These are phyloP conservation scores for Alviniconcha marisindica DNA, from an alignment of 1,140 invertebrate species.

Conservation along the genomic window DNA sequence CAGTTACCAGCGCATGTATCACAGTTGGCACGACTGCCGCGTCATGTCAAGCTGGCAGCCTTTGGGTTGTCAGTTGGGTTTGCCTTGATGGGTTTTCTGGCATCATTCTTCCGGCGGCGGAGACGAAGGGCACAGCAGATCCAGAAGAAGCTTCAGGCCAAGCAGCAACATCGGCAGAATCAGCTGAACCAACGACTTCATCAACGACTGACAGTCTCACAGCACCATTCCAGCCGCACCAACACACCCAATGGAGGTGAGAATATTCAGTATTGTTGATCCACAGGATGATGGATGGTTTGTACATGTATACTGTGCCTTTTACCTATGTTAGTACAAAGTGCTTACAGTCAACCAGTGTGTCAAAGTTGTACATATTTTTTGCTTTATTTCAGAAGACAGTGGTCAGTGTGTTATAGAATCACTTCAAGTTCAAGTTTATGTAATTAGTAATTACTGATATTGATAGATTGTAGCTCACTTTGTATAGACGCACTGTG, in stretches of 20 bases:
- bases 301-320: too few species aligned
- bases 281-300: too few species aligned
- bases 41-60: conserved; percentile 62
- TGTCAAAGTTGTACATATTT: too few species aligned
- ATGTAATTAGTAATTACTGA: too few species aligned
- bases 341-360: too few species aligned
- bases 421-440: too few species aligned
- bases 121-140: conserved; percentile 42
- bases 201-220: background rate
- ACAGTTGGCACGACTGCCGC: conserved; percentile 38
- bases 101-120: conserved; percentile 56
- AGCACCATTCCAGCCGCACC: conserved; percentile 2
- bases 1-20: conserved; percentile 35
- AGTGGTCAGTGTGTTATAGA: too few species aligned
- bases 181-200: conserved; percentile 29
- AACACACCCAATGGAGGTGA: conserved; percentile 46
- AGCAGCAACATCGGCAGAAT: conserved; percentile 43
- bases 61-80: conserved; percentile 67
- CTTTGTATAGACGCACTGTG: too few species aligned
- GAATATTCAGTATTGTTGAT: too few species aligned
- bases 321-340: too few species aligned
- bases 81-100: conserved; percentile 65
- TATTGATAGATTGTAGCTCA: too few species aligned
- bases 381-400: too few species aligned
- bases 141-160: conserved; percentile 48